Evolutionary conservation across 2,888 invertebrate species (phyloP).

Genomic region (Oxytorus armatus): DNA sequence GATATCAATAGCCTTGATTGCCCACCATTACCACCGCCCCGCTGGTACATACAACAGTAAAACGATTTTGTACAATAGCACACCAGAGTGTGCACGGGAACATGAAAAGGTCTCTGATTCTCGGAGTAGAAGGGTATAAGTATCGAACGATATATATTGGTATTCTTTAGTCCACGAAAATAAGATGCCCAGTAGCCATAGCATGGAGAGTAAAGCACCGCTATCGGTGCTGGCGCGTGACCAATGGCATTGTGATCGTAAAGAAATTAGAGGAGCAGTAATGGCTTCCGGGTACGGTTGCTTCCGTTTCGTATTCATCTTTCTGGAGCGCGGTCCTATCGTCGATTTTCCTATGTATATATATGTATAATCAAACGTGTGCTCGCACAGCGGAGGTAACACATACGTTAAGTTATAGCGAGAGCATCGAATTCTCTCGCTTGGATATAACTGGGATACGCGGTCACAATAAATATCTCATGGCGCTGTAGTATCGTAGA

Average conservation of each 20-base stretch:
- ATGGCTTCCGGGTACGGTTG: conserved; percentile 83
- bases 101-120: conserved; percentile 43
- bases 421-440: conserved; percentile 48
- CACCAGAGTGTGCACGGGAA: not conserved
- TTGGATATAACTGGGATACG: conserved; percentile 27
- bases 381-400: not conserved
- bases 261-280: conserved; percentile 84
- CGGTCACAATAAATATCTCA: conserved; percentile 57
- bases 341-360: conserved; percentile 37
- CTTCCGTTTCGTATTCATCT: conserved; percentile 83
- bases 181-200: conserved; percentile 23
- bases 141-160: conserved; percentile 33
- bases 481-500: conserved; percentile 66
- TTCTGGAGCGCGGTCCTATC: conserved; percentile 73
- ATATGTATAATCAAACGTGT: conserved; percentile 27
- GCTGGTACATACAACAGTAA: conserved; percentile 14
- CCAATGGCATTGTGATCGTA: conserved; percentile 83
- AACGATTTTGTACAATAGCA: not conserved
- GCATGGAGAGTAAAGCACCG: conserved; percentile 73
- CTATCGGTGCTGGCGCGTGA: conserved; percentile 77
- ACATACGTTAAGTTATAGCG: not conserved
- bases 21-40: conserved; percentile 25
- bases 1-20: conserved; percentile 29
- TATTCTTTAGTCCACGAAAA: conserved; percentile 35
- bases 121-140: conserved; percentile 11